Percentiles rank a stretch among this genome's conserved stretches.
phyloP scores from a whole-genome alignment of 2,888 invertebrate species.

The Tinea semifulvella region DNA sequence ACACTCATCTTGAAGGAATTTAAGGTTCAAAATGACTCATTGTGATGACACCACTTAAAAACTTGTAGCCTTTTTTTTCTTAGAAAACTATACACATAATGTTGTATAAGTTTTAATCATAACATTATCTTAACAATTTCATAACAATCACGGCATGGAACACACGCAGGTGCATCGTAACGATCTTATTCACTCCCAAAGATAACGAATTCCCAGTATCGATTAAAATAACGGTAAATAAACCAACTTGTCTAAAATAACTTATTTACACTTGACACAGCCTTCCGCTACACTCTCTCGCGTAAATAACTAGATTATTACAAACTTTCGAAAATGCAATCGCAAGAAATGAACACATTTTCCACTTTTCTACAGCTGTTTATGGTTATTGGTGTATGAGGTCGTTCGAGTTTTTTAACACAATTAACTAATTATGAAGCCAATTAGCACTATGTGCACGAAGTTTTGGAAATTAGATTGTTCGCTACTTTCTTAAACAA shows the following conservation, averaged over 20 bases:
- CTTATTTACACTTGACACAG: not conserved
- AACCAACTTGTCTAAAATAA: conserved; percentile 28
- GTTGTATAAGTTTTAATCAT: not conserved
- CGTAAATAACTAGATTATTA: conserved; percentile 41
- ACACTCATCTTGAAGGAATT: conserved; percentile 3
- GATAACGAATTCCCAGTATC: conserved; percentile 44
- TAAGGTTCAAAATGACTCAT: not conserved
- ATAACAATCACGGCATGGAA: conserved; percentile 17
- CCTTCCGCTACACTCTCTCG: conserved; percentile 44
- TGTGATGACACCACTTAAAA: not conserved
- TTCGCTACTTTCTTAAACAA: not conserved
- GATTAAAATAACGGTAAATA: conserved; percentile 47
- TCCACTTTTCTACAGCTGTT: conserved; percentile 33
- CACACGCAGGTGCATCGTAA: conserved; percentile 55
- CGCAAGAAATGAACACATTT: conserved; percentile 33
- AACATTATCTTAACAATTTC: not conserved
- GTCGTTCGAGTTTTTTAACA: conserved; percentile 9
- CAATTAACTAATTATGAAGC: conserved; percentile 4
- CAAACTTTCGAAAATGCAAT: conserved; percentile 48
- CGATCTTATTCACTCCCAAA: conserved; percentile 19
- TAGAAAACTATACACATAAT: not conserved
- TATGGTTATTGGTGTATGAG: conserved; percentile 16
- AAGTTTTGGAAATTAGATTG: conserved; percentile 1
- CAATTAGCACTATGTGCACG: not conserved
- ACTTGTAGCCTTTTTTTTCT: conserved; percentile 5